A percentile compares a stretch with the other conserved stretches of the same genome.
Conservation (phyloP, 2,113 vertebrate species). For the Otocyon megalotis region DNA sequence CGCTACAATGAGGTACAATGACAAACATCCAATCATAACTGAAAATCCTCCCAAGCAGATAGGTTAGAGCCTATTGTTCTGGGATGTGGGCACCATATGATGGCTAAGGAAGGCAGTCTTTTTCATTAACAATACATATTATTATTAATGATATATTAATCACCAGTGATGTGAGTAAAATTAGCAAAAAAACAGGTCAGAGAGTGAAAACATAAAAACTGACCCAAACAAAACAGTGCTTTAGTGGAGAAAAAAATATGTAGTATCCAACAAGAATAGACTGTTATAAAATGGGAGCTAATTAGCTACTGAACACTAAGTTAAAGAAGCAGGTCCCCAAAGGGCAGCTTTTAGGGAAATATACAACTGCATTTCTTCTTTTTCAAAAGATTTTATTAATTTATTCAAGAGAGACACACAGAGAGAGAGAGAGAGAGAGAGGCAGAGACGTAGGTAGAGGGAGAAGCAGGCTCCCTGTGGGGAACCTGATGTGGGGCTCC, state of each 20-base stretch:
- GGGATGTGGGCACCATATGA: too few species aligned
- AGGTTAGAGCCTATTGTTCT: accelerated
- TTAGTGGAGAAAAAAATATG: background rate
- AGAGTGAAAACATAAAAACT: background rate
- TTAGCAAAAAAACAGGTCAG: background rate
- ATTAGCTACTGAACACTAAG: background rate
- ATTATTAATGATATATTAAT: too few species aligned
- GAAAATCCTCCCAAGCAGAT: background rate
- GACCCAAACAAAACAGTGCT: background rate
- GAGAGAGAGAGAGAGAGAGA: too few species aligned
- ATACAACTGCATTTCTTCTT: background rate
- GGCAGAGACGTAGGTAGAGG: too few species aligned
- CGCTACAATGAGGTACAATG: too few species aligned
- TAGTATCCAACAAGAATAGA: background rate
- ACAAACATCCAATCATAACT: background rate
- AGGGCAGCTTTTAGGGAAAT: background rate
- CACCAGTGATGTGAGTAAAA: background rate
- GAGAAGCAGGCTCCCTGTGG: too few species aligned
- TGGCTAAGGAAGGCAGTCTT: background rate
- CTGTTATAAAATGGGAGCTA: background rate
- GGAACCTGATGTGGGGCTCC: too few species aligned
- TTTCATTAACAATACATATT: background rate
- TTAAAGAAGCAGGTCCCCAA: background rate
- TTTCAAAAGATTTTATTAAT: too few species aligned
- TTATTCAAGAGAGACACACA: too few species aligned